Base-by-base conservation (phyloP, 2,113 vertebrate species). In the Triplophysa tibetana region DNA sequence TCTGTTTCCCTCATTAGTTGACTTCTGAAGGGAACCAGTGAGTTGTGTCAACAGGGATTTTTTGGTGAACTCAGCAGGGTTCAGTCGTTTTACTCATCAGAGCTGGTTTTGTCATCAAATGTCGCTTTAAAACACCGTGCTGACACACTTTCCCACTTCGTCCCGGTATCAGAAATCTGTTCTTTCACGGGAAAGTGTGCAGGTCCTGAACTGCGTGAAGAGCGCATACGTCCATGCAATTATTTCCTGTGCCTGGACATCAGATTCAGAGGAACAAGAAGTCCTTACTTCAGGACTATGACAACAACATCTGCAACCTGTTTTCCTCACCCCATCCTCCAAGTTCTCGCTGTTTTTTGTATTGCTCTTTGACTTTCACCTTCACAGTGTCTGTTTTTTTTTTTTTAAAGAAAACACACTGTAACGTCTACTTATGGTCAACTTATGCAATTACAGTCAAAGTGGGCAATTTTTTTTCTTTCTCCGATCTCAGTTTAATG, bases 241-340 rank as follows among this genome's bases (percentile, higher is more conserved):
- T 70, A 29, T 52, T 58, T n/a, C 24, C 50, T 13, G 24, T 8
- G 52, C 70, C 26, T 69, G 43, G 26, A 63, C 23, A 61, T 72
- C 64, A 21, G 14, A 75, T 43, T 54, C 45, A 67, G 24, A 38
- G 63, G 69, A 75, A 82, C 78, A 75, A 77, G 52, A 50, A 72
- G 56, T 17, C 48, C 23, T 64, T 68, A 80, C 80, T 77, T 68
- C 80, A 78, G 17, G 24, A 83, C 84, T 24, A 24, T 76, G 58
- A 72, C 83, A 79, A 45, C 86, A 81, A 88, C 88, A 91, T 90
- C 87, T 91, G 88, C 83, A 78, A 84, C 81, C 82, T 80, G 81
- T 88, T 88, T 85, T 19, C 13, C 54, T 52, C 21, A 21, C 58
- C 21, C 19, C 41, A 6, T 43, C n/a, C 21, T 24, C 3, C 41